phyloP scores from a whole-genome alignment of 2,797 vertebrate genomes.

The Threskiornis aethiopicus region DNA sequence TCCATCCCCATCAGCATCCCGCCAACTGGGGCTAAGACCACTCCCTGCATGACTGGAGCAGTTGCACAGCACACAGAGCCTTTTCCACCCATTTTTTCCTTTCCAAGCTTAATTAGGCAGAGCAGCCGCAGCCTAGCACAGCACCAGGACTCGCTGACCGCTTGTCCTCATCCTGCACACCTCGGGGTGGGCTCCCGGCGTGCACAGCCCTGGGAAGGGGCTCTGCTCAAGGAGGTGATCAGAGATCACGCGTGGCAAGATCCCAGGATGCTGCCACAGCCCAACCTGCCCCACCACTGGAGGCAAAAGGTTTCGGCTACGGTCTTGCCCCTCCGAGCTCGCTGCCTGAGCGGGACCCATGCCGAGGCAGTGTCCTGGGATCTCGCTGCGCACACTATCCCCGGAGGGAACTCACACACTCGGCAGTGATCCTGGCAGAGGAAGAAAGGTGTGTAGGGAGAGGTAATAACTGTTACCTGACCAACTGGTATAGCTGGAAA shows the following conservation, averaged over 20 bases:
- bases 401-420: conserved; percentile 49
- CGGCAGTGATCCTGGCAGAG: conserved; percentile 20
- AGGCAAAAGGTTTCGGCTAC: neutral
- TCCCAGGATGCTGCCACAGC: too few relatives aligned
- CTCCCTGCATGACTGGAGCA: neutral
- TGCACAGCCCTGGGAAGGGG: rapidly evolving
- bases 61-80: neutral
- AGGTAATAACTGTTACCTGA: conserved; percentile 36
- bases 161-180: neutral
- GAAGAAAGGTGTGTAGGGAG: conserved; percentile 55
- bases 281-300: neutral
- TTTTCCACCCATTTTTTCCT: neutral
- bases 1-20: neutral
- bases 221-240: rapidly evolving
- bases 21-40: too few relatives aligned
- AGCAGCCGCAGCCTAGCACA: neutral
- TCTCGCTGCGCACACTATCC: neutral
- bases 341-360: neutral
- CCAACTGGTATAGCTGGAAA: conserved; percentile 62
- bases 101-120: neutral
- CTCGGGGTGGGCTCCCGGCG: neutral
- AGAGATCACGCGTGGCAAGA: rapidly evolving
- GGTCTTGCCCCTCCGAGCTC: neutral
- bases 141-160: neutral
- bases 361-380: neutral